Evolutionary conservation across 2,888 invertebrate species (phyloP), one percentile per base, ranked within the genome.

Genomic region (Thelaira solivaga): DNA sequence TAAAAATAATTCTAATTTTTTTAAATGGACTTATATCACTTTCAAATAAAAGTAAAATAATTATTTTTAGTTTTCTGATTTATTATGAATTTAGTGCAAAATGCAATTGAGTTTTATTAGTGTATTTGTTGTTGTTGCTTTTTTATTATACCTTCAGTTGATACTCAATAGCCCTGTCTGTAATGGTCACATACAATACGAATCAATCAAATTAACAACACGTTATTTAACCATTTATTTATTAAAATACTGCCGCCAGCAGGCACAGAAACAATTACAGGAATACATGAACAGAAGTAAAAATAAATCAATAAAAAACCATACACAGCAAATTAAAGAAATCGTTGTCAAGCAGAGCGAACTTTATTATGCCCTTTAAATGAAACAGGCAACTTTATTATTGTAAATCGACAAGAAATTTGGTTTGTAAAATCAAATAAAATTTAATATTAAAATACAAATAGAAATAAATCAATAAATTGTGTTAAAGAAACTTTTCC

Each of bases 151-250:
- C 4, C n/a, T 39, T 18, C 4, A 1, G 0, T 43, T n/a, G 11
- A 24, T n/a, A 2, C n/a, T 29, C 3, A 20, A 20, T 43, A 41
- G 39, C n/a, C n/a, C 4, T 26, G 8, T 34, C 26, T 34, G 18
- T 18, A 61, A 36, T 18, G 71, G 68, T 73, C 77, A 73, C 77
- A 77, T 62, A 59, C 43, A 77, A 20, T 68, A 43, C 31, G 43
- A 68, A 77, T 77, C 64, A 73, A 77, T 68, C 77, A 77, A 73
- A 51, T 36, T 36, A 68, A 64, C 45, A 64, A 45, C 77, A 73
- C 73, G 77, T 77, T 68, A 51, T 68, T 68, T 59, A 31, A 20
- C 39, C 57, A 77, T 77, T 64, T 64, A 74, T 74, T 61, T 64
- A 22, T 51, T 61, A 29, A 29, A 29, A 43, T 16, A 34, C 4